Conservation (phyloP, 2,888 invertebrate genomes). For the Hipparchia semele region DNA sequence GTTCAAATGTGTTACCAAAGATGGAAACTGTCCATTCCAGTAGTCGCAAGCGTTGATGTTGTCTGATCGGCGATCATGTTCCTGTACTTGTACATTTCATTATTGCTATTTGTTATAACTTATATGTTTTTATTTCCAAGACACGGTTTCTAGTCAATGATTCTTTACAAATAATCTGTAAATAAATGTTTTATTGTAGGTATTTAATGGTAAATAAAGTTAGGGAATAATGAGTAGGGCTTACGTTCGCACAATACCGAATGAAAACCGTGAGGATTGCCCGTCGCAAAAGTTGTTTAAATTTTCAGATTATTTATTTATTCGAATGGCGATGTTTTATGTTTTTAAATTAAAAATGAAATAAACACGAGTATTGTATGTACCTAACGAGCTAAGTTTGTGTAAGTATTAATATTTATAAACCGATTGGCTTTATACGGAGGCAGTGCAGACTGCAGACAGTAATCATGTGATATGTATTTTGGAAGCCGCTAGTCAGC, state of each 20-base stretch:
- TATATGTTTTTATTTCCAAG: constrained; percentile 57
- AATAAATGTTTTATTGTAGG: constrained; percentile 58
- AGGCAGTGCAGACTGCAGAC: constrained; percentile 46
- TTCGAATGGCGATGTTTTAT: constrained; percentile 5
- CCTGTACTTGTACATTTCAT: constrained; percentile 59
- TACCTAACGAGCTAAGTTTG: constrained; percentile 23
- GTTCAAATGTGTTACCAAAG: constrained; percentile 79
- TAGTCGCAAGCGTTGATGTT: constrained; percentile 45
- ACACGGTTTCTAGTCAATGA: constrained; percentile 78
- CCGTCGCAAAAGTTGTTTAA: constrained; percentile 14
- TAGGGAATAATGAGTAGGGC: constrained; percentile 60
- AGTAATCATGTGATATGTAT: constrained; percentile 74
- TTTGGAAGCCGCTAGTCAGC: constrained; percentile 79
- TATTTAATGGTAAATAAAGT: constrained; percentile 61
- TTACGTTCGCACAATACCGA: constrained; percentile 71
- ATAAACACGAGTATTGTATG: constrained; percentile 29
- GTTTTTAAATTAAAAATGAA: constrained; percentile 13
- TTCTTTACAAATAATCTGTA: constrained; percentile 61
- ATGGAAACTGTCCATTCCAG: constrained; percentile 67
- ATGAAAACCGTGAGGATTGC: constrained; percentile 3
- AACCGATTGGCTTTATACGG: constrained; percentile 30
- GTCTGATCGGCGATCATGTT: constrained; percentile 52
- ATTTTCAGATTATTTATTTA: constrained; percentile 39
- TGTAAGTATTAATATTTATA: constrained; percentile 16
- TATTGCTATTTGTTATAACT: constrained; percentile 51